These are phyloP conservation scores for Operophtera brumata DNA, from an alignment of 2,888 invertebrate genomes.

Conservation along the genomic window DNA sequence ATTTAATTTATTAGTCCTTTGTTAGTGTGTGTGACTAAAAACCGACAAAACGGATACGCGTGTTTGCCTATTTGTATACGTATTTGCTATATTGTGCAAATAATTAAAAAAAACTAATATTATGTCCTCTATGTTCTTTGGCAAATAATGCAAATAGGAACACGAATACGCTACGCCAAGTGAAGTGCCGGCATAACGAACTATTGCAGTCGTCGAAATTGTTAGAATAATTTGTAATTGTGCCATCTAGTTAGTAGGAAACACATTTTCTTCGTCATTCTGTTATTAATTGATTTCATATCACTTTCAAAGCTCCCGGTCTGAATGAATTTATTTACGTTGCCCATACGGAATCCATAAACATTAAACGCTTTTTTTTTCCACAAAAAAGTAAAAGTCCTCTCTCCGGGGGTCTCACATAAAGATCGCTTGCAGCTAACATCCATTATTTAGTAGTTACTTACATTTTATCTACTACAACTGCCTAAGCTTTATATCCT, in stretches of 20 bases:
- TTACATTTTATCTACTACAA: conserved; percentile 1
- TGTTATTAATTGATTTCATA: conserved; percentile 7
- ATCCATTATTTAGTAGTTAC: conserved; percentile 11
- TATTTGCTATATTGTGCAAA: too few relatives aligned
- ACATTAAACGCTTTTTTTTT: conserved; percentile 21
- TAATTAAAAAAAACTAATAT: too few relatives aligned
- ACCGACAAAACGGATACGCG: too few relatives aligned
- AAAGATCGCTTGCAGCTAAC: conserved; percentile 18
- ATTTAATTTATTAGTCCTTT: too few relatives aligned
- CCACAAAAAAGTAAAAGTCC: conserved; percentile 23
- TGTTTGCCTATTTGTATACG: too few relatives aligned
- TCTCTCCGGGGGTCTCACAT: conserved; percentile 29
- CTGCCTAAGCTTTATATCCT: neutral
- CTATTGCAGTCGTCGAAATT: neutral
- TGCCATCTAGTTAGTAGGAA: neutral
- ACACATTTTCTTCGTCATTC: conserved; percentile 1
- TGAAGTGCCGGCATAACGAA: too few relatives aligned
- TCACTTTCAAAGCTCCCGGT: conserved; percentile 16
- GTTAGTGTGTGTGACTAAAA: too few relatives aligned
- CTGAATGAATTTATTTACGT: conserved; percentile 12
- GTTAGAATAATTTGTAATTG: neutral
- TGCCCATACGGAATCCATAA: conserved; percentile 27
- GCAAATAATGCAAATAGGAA: too few relatives aligned
- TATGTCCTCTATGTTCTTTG: too few relatives aligned
- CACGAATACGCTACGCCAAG: too few relatives aligned